Percentiles rank a stretch among this genome's conserved stretches.
Conservation (phyloP, 2,888 invertebrate genomes). For the Tribolium freemani region DNA sequence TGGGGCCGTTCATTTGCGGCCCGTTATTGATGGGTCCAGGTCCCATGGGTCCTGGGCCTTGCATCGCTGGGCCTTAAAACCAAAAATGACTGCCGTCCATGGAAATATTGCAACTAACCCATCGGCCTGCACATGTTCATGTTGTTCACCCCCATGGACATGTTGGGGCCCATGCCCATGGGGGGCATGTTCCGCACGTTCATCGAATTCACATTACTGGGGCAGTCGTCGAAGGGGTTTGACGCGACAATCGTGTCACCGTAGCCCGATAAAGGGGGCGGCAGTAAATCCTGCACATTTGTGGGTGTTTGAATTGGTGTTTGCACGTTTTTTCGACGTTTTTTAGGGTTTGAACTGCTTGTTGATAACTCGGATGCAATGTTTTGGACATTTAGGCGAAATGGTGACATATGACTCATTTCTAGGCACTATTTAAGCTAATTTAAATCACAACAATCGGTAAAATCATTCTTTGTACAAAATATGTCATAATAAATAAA, state of each 20-base stretch:
- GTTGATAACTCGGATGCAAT: conserved; percentile 73
- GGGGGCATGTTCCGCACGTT: conserved; percentile 60
- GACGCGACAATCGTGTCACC: conserved; percentile 95
- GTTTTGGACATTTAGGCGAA: conserved; percentile 66
- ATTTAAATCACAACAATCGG: conserved; percentile 7
- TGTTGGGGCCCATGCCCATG: conserved; percentile 65
- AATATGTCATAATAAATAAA: conserved; percentile 28
- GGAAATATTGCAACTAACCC: conserved; percentile 59
- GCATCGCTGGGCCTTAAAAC: conserved; percentile 66
- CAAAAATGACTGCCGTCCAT: not conserved
- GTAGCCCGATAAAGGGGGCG: conserved; percentile 88
- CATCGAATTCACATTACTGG: conserved; percentile 69
- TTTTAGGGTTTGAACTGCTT: conserved; percentile 88
- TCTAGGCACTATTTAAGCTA: conserved; percentile 38
- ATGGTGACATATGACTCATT: conserved; percentile 68
- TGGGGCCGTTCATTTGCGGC: conserved; percentile 55
- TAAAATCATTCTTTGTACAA: conserved; percentile 17
- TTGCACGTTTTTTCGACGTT: conserved; percentile 83
- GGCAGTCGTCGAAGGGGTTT: conserved; percentile 95
- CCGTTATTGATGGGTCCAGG: conserved; percentile 66
- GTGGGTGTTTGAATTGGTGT: conserved; percentile 79
- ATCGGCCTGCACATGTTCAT: conserved; percentile 76
- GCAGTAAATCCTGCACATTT: conserved; percentile 85
- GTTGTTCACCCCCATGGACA: conserved; percentile 74
- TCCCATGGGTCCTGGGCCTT: conserved; percentile 73